These are phyloP conservation scores for Willisornis vidua DNA, from an alignment of 2,113 vertebrate species.

Conservation along the genomic window DNA sequence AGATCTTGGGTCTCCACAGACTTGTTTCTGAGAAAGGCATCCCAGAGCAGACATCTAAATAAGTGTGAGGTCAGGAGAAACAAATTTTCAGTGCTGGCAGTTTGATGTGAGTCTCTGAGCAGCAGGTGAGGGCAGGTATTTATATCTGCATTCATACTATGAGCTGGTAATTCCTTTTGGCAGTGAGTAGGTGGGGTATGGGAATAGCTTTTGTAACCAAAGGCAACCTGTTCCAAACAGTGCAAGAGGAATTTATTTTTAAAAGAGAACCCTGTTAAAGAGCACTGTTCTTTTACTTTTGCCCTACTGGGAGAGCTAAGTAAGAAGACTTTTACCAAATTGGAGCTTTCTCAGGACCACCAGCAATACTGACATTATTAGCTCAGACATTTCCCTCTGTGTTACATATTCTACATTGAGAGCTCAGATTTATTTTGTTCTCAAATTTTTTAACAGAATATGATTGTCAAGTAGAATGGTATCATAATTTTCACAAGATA, in stretches of 20 bases:
- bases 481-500: background rate
- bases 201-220: background rate
- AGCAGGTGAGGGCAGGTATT: background rate
- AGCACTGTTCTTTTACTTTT: background rate
- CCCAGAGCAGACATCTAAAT: background rate
- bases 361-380: background rate
- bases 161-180: background rate
- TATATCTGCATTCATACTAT: background rate
- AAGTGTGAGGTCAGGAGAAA: background rate
- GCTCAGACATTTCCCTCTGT: background rate
- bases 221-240: background rate
- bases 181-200: background rate
- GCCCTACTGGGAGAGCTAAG: background rate
- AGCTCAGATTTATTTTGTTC: background rate
- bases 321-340: background rate
- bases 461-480: background rate
- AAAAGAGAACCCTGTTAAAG: background rate
- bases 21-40: background rate
- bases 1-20: background rate
- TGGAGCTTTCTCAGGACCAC: background rate
- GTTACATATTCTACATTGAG: background rate
- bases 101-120: background rate
- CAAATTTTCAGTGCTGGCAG: background rate
- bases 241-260: background rate
- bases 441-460: background rate